A percentile compares a stretch with the other conserved stretches of the same genome.
Conservation (phyloP, 2,888 invertebrate genomes). For the Hypomecis atomaria region DNA sequence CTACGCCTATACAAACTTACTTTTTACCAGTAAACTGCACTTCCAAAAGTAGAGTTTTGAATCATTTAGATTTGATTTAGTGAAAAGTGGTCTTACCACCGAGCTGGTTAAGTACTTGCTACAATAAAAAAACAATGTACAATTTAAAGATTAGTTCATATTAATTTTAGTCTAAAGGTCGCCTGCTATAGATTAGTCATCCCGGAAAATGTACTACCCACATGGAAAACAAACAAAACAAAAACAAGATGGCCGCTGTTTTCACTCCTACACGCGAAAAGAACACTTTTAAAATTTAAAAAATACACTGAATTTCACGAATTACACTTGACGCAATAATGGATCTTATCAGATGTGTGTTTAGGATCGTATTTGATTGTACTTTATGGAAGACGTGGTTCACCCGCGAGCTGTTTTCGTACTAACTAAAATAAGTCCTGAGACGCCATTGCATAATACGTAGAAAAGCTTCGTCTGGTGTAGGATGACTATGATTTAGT, state of each 20-base stretch:
- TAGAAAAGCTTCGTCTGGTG: slow-evolving; percentile 72
- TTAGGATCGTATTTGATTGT: slow-evolving; percentile 37
- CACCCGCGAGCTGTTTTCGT: slow-evolving; percentile 62
- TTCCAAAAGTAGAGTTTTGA: too few relatives aligned
- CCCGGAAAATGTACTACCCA: slow-evolving; percentile 54
- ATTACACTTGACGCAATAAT: slow-evolving; percentile 40
- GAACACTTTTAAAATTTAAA: slow-evolving; percentile 28
- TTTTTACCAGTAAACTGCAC: too few relatives aligned
- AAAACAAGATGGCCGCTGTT: slow-evolving; percentile 56
- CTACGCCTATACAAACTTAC: too few relatives aligned
- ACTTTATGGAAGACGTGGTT: slow-evolving; percentile 54
- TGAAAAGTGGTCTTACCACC: too few relatives aligned
- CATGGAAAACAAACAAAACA: slow-evolving; percentile 55
- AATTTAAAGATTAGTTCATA: background rate
- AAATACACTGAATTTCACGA: slow-evolving; percentile 33
- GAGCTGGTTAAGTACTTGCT: too few relatives aligned
- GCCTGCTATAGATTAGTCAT: slow-evolving; percentile 46
- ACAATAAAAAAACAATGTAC: background rate
- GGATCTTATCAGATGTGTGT: slow-evolving; percentile 25
- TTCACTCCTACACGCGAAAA: slow-evolving; percentile 46
- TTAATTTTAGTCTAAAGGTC: slow-evolving; percentile 3
- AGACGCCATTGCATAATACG: slow-evolving; percentile 79
- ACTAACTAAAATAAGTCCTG: slow-evolving; percentile 80
- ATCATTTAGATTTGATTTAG: too few relatives aligned
- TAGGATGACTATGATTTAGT: slow-evolving; percentile 47